Evolutionary conservation across 92 coral and sea anemone species (phyloP).

Genomic region (Zoanthus solanderi): DNA sequence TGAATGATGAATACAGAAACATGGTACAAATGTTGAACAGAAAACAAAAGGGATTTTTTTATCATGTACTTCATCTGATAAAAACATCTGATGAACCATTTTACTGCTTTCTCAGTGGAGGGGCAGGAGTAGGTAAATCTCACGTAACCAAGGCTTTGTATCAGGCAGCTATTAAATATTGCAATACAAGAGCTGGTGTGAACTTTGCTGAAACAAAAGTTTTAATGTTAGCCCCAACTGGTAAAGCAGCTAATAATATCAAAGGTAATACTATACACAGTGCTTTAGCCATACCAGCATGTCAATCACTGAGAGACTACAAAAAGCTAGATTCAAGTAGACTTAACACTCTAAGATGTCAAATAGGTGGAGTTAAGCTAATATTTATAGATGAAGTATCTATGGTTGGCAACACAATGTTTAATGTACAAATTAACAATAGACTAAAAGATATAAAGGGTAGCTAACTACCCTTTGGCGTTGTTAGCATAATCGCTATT

Average conservation of each 20-base stretch:
- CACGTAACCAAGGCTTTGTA: constrained; percentile 12
- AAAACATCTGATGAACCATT: constrained; percentile 17
- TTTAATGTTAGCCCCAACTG: constrained; percentile 6
- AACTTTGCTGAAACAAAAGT: constrained; percentile 10
- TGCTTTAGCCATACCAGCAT: constrained; percentile 13
- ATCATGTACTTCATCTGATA: constrained; percentile 33
- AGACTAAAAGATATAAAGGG: constrained; percentile 16
- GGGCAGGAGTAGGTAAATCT: constrained; percentile 10
- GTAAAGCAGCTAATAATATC: constrained; percentile 3
- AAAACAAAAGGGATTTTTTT: constrained; percentile 37
- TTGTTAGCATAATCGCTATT: constrained; percentile 59
- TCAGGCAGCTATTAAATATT: constrained; percentile 19
- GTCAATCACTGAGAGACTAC: constrained; percentile 6
- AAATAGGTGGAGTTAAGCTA: not conserved
- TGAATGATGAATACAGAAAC: constrained; percentile 41
- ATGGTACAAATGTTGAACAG: constrained; percentile 40
- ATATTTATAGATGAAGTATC: constrained; percentile 36
- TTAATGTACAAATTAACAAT: constrained; percentile 66
- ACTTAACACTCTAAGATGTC: constrained; percentile 5
- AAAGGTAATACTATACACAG: constrained; percentile 16
- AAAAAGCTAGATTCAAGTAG: constrained; percentile 11
- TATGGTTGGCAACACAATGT: constrained; percentile 37
- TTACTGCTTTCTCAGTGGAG: constrained; percentile 13
- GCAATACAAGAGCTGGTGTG: constrained; percentile 3
- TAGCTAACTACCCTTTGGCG: not conserved